Conservation (phyloP, 53 echinoderm and acorn worm species). For the Hippasteria phrygiana region DNA sequence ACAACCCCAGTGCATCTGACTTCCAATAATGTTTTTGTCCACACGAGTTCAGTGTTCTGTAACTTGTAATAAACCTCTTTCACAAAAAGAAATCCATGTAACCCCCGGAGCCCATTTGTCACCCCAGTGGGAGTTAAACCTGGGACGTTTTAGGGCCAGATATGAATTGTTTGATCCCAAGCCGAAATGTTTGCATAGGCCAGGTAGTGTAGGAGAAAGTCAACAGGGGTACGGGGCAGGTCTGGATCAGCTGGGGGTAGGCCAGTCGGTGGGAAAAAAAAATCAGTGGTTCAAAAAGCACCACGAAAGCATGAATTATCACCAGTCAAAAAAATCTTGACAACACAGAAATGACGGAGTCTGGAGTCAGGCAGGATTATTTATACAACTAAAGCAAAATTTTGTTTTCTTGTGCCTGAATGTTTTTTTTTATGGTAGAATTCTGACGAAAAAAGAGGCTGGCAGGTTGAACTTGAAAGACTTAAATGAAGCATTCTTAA, state of each 20-base stretch:
- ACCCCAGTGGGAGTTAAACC: neutral
- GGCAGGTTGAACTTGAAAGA: neutral
- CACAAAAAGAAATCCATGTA: neutral
- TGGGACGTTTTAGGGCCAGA: neutral
- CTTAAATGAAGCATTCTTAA: neutral
- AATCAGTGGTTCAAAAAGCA: constrained; percentile 2
- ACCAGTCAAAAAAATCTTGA: constrained; percentile 1
- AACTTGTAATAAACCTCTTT: no score
- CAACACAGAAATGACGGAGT: neutral
- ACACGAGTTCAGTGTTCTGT: no score
- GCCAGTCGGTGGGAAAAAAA: neutral
- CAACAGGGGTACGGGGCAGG: neutral
- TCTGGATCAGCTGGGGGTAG: neutral
- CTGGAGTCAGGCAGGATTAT: constrained; percentile 15
- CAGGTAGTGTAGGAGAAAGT: constrained; percentile 39
- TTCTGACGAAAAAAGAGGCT: neutral
- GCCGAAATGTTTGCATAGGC: constrained; percentile 8
- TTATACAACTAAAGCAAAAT: neutral
- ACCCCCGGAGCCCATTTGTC: neutral
- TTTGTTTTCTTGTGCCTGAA: neutral
- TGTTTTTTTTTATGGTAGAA: neutral
- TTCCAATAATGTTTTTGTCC: no score
- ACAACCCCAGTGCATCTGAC: neutral
- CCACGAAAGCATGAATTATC: constrained; percentile 42
- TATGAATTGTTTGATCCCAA: constrained; percentile 13